Evolutionary conservation across 2,888 invertebrate species (phyloP).

Genomic region (Microctonus aethiopoides): DNA sequence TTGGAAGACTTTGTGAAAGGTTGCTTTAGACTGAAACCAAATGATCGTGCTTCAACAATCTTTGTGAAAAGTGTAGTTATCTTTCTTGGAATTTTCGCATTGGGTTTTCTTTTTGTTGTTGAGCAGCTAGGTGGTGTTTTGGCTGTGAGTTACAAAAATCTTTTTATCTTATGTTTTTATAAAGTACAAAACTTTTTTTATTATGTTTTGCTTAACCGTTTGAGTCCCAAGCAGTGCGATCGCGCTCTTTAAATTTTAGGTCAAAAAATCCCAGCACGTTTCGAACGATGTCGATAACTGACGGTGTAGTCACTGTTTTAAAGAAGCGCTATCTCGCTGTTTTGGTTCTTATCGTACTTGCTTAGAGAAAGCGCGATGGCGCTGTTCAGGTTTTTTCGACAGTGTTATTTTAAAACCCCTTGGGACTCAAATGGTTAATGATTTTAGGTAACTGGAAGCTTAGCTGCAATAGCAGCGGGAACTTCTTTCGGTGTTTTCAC

Average conservation of each 20-base stretch:
- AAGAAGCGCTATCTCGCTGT: too few relatives aligned
- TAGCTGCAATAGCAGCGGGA: constrained; percentile 86
- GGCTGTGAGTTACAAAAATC: constrained; percentile 69
- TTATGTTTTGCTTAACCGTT: too few relatives aligned
- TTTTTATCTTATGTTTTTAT: background rate
- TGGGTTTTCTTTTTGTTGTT: constrained; percentile 76
- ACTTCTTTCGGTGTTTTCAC: constrained; percentile 87
- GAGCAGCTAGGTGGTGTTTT: constrained; percentile 84
- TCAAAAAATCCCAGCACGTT: too few relatives aligned
- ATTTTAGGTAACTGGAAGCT: constrained; percentile 74
- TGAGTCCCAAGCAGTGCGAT: too few relatives aligned
- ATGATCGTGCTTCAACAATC: constrained; percentile 73
- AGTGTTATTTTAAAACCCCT: background rate
- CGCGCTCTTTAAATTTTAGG: too few relatives aligned
- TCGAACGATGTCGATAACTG: too few relatives aligned
- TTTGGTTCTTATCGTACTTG: too few relatives aligned
- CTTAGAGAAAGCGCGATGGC: background rate
- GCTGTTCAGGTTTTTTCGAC: too few relatives aligned
- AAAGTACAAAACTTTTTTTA: background rate
- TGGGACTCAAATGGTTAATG: background rate
- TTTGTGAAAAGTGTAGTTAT: constrained; percentile 76
- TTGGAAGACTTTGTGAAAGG: constrained; percentile 85
- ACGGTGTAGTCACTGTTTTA: too few relatives aligned
- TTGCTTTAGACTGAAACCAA: constrained; percentile 73
- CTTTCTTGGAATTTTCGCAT: constrained; percentile 73